Percentiles rank a stretch among this genome's conserved stretches.
Evolutionary conservation across 2,113 vertebrate species (phyloP).

Genomic region (zebrafish (Danio rerio)): DNA sequence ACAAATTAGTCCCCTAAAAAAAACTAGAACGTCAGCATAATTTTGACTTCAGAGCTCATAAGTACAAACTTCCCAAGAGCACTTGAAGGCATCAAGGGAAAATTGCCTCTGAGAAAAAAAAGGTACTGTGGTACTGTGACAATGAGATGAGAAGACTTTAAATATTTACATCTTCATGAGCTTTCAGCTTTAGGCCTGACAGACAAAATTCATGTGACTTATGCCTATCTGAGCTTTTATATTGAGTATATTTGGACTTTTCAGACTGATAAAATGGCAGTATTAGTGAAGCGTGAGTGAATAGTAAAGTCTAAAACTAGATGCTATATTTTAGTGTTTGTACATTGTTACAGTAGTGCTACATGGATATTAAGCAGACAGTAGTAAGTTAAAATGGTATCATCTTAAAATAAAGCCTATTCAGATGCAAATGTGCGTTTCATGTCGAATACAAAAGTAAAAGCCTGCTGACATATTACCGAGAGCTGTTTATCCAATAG

Average conservation of each 20-base stretch:
- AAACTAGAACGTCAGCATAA: not conserved
- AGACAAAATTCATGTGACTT: not conserved
- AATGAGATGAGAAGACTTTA: not conserved
- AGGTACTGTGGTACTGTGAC: not conserved
- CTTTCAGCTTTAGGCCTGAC: not conserved
- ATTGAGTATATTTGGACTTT: not conserved
- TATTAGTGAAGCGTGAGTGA: conserved; percentile 57
- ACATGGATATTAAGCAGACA: too few species aligned
- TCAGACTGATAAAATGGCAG: conserved; percentile 47
- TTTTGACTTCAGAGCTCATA: conserved; percentile 3
- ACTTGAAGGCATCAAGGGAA: conserved; percentile 12
- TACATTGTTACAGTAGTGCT: too few species aligned
- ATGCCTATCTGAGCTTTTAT: not conserved
- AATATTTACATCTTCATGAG: not conserved
- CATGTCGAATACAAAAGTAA: too few species aligned
- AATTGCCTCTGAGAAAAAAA: not conserved
- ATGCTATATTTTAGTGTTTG: too few species aligned
- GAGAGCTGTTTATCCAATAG: too few species aligned
- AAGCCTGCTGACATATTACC: too few species aligned
- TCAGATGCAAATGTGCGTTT: too few species aligned
- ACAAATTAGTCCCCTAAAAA: not conserved
- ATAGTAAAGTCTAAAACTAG: conserved; percentile 34
- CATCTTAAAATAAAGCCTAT: too few species aligned
- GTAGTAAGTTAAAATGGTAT: too few species aligned
- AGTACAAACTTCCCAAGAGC: conserved; percentile 12